Percentiles rank a stretch among this genome's conserved stretches.
phyloP scores from a whole-genome alignment of 2,797 vertebrate genomes.

The Hypotaenidia philippensis region DNA sequence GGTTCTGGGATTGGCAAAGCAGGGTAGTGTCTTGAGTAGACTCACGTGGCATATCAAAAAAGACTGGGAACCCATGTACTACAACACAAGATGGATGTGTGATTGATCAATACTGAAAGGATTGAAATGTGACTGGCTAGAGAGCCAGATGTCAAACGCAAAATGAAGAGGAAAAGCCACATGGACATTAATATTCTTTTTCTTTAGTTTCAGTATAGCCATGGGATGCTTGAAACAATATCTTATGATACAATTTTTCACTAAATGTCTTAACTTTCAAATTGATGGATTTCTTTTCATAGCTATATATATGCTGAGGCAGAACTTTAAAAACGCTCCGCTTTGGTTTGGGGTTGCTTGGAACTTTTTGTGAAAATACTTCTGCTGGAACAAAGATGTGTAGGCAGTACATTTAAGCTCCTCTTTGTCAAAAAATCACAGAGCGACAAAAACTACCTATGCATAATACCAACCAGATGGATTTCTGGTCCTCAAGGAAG shows the following conservation, averaged over 20 bases:
- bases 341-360: background rate
- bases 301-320: background rate
- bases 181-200: background rate
- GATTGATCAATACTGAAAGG: background rate
- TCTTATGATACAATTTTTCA: background rate
- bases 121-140: background rate
- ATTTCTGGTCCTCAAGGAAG: constrained; percentile 33
- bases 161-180: background rate
- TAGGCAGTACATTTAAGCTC: background rate
- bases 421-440: constrained; percentile 2
- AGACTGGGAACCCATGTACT: background rate
- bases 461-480: background rate
- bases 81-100: background rate
- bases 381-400: background rate
- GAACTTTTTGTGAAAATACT: background rate
- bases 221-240: background rate
- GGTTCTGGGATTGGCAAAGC: background rate
- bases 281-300: background rate
- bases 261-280: background rate
- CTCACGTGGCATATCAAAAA: background rate
- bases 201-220: background rate
- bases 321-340: background rate
- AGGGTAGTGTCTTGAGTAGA: background rate
- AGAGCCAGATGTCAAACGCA: background rate
- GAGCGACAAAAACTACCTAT: constrained; percentile 18